These are phyloP conservation scores for Hipparchia semele DNA, from an alignment of 2,888 invertebrate species.

Conservation along the genomic window DNA sequence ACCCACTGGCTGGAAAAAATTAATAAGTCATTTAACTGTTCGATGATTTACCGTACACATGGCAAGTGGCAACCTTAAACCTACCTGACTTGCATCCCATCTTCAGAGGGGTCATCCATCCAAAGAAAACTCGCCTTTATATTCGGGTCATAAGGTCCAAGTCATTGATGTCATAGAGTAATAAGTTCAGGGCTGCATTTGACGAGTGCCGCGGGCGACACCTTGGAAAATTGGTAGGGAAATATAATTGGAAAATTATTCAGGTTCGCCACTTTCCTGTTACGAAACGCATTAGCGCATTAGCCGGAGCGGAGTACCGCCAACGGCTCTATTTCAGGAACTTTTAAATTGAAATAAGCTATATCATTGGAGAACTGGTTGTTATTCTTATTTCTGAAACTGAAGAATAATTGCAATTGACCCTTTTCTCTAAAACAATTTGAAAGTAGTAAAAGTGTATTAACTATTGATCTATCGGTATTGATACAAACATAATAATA, in stretches of 20 bases:
- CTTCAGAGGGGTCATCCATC: constrained; percentile 14
- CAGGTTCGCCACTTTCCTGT: constrained; percentile 70
- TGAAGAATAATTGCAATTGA: background rate
- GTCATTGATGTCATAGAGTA: constrained; percentile 23
- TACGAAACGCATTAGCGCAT: constrained; percentile 49
- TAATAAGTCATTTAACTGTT: constrained; percentile 29
- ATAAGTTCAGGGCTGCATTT: constrained; percentile 67
- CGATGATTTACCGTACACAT: constrained; percentile 30
- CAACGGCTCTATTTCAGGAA: constrained; percentile 38
- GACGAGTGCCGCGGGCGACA: constrained; percentile 81
- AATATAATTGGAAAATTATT: constrained; percentile 84
- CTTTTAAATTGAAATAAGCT: constrained; percentile 43
- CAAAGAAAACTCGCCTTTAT: constrained; percentile 29
- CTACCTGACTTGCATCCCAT: constrained; percentile 31
- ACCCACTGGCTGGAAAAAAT: constrained; percentile 21
- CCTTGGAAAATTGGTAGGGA: constrained; percentile 82
- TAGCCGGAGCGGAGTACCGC: constrained; percentile 44
- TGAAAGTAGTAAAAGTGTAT: no score
- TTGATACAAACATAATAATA: no score
- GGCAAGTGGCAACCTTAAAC: constrained; percentile 23
- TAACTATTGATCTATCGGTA: no score
- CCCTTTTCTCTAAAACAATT: no score
- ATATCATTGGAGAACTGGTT: constrained; percentile 18
- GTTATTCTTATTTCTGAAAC: background rate
- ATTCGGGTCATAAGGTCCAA: constrained; percentile 22